phyloP scores from a whole-genome alignment of 2,113 vertebrate species.

The Mugil cephalus region DNA sequence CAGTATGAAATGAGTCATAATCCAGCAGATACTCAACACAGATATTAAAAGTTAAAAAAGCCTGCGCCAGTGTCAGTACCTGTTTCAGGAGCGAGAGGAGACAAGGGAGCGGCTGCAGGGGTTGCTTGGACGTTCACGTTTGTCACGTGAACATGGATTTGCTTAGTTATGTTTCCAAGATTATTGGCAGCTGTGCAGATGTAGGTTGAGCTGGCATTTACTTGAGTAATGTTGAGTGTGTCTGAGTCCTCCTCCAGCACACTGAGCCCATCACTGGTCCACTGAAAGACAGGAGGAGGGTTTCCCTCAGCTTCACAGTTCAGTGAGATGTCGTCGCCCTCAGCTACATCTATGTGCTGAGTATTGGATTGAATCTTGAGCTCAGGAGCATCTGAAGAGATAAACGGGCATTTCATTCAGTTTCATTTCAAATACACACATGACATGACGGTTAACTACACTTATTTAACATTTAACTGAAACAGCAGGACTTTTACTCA shows the following conservation, averaged over 20 bases:
- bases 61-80: too few relatives aligned
- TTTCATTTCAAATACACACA: not conserved
- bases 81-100: not conserved
- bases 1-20: not conserved
- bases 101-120: too few relatives aligned
- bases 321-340: slow-evolving; percentile 12
- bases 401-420: not conserved
- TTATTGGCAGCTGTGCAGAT: slow-evolving; percentile 24
- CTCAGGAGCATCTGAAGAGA: slow-evolving; percentile 53
- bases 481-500: slow-evolving; percentile 44
- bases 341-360: accelerated
- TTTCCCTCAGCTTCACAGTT: slow-evolving; percentile 41
- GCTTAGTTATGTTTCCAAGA: not conserved
- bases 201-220: not conserved
- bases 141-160: not conserved
- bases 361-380: not conserved
- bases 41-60: too few relatives aligned
- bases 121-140: too few relatives aligned
- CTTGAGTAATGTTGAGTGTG: not conserved
- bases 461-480: not conserved
- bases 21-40: not conserved
- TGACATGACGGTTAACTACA: not conserved
- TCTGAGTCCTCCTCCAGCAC: accelerated
- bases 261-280: slow-evolving; percentile 12
- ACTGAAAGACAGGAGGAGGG: slow-evolving; percentile 30